A percentile compares a stretch with the other conserved stretches of the same genome.
phyloP scores from a whole-genome alignment of 2,888 invertebrate genomes.

The Cheilosia scutellata region DNA sequence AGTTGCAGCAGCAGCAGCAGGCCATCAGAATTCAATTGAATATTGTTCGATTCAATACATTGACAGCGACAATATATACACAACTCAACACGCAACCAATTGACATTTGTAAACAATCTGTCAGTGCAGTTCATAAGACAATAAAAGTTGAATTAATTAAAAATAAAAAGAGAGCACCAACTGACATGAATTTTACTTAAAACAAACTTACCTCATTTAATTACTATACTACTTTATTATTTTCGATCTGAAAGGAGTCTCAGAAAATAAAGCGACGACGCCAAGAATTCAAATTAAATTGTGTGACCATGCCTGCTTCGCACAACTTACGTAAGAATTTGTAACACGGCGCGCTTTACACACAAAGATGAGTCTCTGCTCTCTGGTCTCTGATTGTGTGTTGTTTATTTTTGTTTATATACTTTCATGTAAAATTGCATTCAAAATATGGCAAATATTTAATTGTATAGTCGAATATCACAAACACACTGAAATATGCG shows the following conservation, averaged over 20 bases:
- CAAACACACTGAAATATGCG: slow-evolving; percentile 41
- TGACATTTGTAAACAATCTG: slow-evolving; percentile 71
- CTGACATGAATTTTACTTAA: slow-evolving; percentile 68
- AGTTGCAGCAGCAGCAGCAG: slow-evolving; percentile 50
- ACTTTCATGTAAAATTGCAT: slow-evolving; percentile 49
- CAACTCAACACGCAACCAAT: slow-evolving; percentile 35
- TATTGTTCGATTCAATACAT: slow-evolving; percentile 59
- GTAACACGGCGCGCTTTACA: slow-evolving; percentile 62
- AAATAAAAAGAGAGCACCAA: slow-evolving; percentile 41
- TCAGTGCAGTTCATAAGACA: slow-evolving; percentile 40
- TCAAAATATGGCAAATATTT: slow-evolving; percentile 19
- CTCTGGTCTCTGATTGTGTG: background rate
- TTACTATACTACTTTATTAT: slow-evolving; percentile 69
- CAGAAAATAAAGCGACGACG: slow-evolving; percentile 59
- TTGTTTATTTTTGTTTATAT: background rate
- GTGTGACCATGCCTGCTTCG: slow-evolving; percentile 65
- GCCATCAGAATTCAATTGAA: slow-evolving; percentile 64
- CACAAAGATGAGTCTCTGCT: slow-evolving; percentile 18
- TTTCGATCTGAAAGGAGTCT: slow-evolving; percentile 44
- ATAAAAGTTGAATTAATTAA: slow-evolving; percentile 28
- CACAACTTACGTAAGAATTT: slow-evolving; percentile 65
- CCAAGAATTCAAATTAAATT: slow-evolving; percentile 72
- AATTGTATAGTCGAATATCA: slow-evolving; percentile 20
- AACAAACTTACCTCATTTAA: slow-evolving; percentile 62
- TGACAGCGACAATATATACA: slow-evolving; percentile 7